Conservation (phyloP, 1,140 invertebrate genomes). For the Scylla paramamosain region DNA sequence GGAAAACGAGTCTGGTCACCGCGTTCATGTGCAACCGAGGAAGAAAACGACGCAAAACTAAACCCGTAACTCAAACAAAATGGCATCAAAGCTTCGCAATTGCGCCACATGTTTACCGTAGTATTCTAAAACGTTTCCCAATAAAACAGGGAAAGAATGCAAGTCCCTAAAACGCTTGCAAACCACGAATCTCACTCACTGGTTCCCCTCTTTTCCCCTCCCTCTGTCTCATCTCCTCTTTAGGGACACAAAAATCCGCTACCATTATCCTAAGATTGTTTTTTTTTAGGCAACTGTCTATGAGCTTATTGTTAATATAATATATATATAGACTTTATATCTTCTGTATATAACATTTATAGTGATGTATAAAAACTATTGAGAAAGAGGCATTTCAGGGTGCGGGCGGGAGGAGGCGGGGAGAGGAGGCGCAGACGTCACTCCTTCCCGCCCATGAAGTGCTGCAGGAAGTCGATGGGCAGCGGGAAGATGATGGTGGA, state of each 20-base stretch:
- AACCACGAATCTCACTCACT: neutral
- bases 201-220: neutral
- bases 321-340: slow-evolving; percentile 54
- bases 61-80: neutral
- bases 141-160: neutral
- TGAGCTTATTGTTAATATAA: slow-evolving; percentile 63
- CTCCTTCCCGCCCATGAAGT: slow-evolving; percentile 68
- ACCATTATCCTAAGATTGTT: slow-evolving; percentile 25
- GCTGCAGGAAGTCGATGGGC: slow-evolving; percentile 91
- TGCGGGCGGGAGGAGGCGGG: neutral
- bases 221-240: neutral
- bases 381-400: slow-evolving; percentile 47
- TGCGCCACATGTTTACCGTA: neutral
- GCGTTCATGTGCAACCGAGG: neutral
- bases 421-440: neutral
- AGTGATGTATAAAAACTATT: slow-evolving; percentile 62
- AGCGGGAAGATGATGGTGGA: slow-evolving; percentile 98
- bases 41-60: neutral
- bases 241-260: neutral
- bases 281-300: slow-evolving; percentile 71
- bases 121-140: neutral
- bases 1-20: neutral
- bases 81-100: neutral
- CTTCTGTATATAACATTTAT: slow-evolving; percentile 48
- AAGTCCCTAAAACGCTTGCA: neutral